Percentiles rank a stretch among this genome's conserved stretches.
Conservation (phyloP, 2,888 invertebrate genomes). For the Phalera bucephala region DNA sequence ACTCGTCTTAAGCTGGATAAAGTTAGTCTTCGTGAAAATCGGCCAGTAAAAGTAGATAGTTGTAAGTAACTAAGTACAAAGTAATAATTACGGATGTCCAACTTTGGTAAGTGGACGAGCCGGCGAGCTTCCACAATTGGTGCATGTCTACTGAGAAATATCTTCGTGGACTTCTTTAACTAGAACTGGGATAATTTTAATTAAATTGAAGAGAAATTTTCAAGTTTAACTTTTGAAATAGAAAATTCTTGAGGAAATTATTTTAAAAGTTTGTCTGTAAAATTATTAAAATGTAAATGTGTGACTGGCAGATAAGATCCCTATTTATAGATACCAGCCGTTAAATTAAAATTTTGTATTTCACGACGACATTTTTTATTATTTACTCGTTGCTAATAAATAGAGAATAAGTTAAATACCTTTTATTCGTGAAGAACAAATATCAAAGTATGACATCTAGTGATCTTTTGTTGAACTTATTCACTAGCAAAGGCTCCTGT, state of each 20-base stretch:
- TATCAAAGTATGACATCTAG: too few species aligned
- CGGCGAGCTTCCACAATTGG: constrained; percentile 50
- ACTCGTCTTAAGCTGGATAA: constrained; percentile 17
- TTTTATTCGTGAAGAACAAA: too few species aligned
- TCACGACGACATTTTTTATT: too few species aligned
- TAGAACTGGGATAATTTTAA: constrained; percentile 55
- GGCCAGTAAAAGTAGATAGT: constrained; percentile 23
- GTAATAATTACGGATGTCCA: constrained; percentile 40
- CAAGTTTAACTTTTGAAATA: constrained; percentile 40
- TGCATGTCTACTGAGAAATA: constrained; percentile 48
- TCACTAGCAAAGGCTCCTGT: too few species aligned
- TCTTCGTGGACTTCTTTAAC: constrained; percentile 40
- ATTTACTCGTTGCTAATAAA: too few species aligned
- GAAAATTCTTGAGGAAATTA: constrained; percentile 25
- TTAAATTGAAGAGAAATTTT: constrained; percentile 52
- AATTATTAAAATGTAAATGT: neutral
- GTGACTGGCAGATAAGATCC: neutral
- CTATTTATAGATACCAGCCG: too few species aligned
- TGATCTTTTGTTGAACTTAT: too few species aligned
- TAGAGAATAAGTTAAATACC: too few species aligned
- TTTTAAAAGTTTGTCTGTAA: constrained; percentile 5
- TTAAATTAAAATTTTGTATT: too few species aligned
- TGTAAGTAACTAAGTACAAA: constrained; percentile 23
- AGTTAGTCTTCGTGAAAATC: constrained; percentile 15
- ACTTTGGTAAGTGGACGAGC: constrained; percentile 28